Evolutionary conservation across 2,113 vertebrate species (phyloP).

Genomic region (Mesoclemmys tuberculata): DNA sequence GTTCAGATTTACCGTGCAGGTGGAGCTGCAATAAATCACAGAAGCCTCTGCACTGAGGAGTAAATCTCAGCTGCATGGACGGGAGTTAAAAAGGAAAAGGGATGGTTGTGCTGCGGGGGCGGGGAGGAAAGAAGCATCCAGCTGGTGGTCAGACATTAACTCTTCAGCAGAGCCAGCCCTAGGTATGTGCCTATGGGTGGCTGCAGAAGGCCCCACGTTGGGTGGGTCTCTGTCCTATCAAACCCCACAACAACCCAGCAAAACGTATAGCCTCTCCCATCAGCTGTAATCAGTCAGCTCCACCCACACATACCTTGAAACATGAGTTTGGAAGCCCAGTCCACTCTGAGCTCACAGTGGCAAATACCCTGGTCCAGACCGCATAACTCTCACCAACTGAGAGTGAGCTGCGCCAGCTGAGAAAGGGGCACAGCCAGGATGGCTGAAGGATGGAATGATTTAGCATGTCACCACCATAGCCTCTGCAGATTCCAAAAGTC

Average conservation of each 20-base stretch:
- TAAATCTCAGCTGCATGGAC: background rate
- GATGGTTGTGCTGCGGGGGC: background rate
- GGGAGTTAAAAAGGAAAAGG: background rate
- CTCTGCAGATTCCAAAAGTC: background rate
- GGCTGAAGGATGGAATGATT: background rate
- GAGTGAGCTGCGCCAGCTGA: background rate
- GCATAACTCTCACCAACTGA: background rate
- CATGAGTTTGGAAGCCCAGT: background rate
- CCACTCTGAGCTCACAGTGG: background rate
- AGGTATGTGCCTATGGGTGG: background rate
- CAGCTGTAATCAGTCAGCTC: background rate
- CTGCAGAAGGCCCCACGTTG: background rate
- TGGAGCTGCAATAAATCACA: background rate
- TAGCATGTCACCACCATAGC: background rate
- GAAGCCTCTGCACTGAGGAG: background rate
- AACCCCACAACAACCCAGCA: background rate
- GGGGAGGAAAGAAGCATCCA: background rate
- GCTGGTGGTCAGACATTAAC: background rate
- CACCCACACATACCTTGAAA: background rate
- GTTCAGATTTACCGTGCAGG: background rate
- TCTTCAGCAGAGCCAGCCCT: background rate
- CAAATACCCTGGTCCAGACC: background rate
- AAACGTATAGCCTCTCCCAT: background rate
- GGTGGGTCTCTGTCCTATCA: fast-evolving
- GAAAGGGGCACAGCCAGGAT: background rate